Conservation (phyloP, 1,140 invertebrate species). For the Aphidius gifuensis region DNA sequence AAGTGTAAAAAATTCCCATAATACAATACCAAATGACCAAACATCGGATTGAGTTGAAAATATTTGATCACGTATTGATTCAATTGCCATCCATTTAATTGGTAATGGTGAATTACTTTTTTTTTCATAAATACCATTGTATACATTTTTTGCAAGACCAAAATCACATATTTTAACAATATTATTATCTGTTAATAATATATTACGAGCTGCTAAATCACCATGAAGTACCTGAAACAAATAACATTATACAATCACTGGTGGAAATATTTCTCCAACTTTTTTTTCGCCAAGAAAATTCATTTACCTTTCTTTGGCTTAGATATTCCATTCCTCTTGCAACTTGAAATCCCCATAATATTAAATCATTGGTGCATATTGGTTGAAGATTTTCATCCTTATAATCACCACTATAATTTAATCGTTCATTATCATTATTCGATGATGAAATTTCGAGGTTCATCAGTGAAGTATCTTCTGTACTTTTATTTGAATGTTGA, state of each 20-base stretch:
- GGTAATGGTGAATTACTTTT: conserved; percentile 77
- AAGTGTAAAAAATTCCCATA: conserved; percentile 93
- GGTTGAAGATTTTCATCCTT: conserved; percentile 62
- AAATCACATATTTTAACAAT: conserved; percentile 95
- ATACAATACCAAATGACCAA: conserved; percentile 89
- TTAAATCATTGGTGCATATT: conserved; percentile 75
- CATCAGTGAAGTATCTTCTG: conserved; percentile 1
- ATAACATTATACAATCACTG: too few species aligned
- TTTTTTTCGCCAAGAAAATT: neutral
- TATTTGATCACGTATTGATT: conserved; percentile 74
- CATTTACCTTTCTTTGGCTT: conserved; percentile 72
- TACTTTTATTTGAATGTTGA: too few species aligned
- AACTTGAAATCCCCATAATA: conserved; percentile 91
- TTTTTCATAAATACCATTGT: conserved; percentile 91
- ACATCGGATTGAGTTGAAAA: conserved; percentile 88
- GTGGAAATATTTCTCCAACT: neutral
- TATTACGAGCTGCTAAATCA: conserved; percentile 95
- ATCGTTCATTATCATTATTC: conserved; percentile 64
- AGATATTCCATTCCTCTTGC: conserved; percentile 95
- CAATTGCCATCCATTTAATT: conserved; percentile 81
- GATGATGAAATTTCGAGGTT: conserved; percentile 37
- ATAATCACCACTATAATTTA: conserved; percentile 70
- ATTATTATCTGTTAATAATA: conserved; percentile 86
- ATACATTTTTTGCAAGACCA: conserved; percentile 90
- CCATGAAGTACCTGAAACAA: conserved; percentile 75